Evolutionary conservation across 2,113 vertebrate genomes (phyloP), one percentile per base, ranked within the genome.

Genomic region (Phasianus colchicus): DNA sequence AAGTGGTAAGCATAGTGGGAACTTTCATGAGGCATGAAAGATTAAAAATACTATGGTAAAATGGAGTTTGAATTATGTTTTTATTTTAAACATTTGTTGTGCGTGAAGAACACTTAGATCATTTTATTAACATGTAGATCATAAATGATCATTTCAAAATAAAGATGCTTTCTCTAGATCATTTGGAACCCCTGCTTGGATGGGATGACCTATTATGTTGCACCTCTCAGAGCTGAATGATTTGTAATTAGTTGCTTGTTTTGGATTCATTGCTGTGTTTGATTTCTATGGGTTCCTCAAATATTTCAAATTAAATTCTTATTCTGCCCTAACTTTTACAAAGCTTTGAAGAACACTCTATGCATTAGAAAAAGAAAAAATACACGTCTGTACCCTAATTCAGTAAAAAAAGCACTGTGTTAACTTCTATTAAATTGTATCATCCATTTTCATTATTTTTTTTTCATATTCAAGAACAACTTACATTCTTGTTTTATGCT

Each of bases 191-290:
- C 48, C 30, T n/a, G 36, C 21, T 64, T 78, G 8, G 8, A n/a
- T 24, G 52, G 21, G 38, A 13, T 66, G 6, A 12, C 8, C 4
- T 34, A 2, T 70, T 65, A 69, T 65, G 1, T 75, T 89, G n/a
- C 11, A 40, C 47, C 82, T 72, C 65, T 78, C 52, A 14, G 18
- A 43, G 66, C 60, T 18, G 57, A 30, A 40, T 54, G n/a, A 40
- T 65, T 84, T 91, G 10, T 20, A 43, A 40, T 57, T 22, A 64
- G 5, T 3, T 29, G 5, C 34, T 81, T 5, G 12, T 2, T 64
- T 83, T 19, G 30, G 50, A 6, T 89, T 11, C 8, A 4, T 7
- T n/a, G 3, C 12, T 54, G 12, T 3, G 5, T 0, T 69, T 29
- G 73, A 73, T 60, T 89, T 76, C 13, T 19, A 5, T 32, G 21